Base-by-base conservation (phyloP, 2,113 vertebrate genomes). In the Trichomycterus rosablanca region DNA sequence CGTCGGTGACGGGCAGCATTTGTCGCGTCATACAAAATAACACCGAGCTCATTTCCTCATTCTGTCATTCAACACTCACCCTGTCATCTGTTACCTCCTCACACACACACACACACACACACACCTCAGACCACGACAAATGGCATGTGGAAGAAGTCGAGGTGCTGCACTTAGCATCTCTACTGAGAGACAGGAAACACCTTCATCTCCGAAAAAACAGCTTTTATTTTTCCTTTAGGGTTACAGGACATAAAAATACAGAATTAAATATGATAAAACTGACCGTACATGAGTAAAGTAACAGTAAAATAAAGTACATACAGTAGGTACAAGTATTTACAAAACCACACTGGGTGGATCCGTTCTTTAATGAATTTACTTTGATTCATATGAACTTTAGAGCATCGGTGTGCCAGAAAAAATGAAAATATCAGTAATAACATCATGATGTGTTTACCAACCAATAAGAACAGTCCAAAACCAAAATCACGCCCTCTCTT, bases 281-380 rank as follows among this genome's bases (percentile, higher is more conserved):
- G 68, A 72, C 76, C 81, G 71, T 58, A 77, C 66, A 75, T 24
- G 73, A 81, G 70, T 78, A 73, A 76, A 80, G 80, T 82, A 76
- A 81, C 77, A 74, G 49, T 56, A 10, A 79, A 78, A 80, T 85
- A 85, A 71, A 80, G 79, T 81, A 78, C 61, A 74, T 83, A 63
- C 50, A 54, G 26, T 53, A 87, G 87, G 77, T 87, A 88, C 86
- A 89, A 35, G 73, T 78, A 83, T 87, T 72, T 85, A 85, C 84
- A 86, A 56, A 11, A 68, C 49, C 60, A 65, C 63, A 32, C 35
- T 35, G 11, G 4, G 28, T 5, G 49, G n/a, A 16, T 51, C 18
- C 8, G 3, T 19, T 9, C 1, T 35, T 35, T 9, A 11, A 35
- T 35, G 14, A 35, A n/a, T n/a, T n/a, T n/a, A n/a, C n/a, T n/a